Evolutionary conservation across 2,888 invertebrate species (phyloP).

Genomic region (Perizoma flavofasciatum): DNA sequence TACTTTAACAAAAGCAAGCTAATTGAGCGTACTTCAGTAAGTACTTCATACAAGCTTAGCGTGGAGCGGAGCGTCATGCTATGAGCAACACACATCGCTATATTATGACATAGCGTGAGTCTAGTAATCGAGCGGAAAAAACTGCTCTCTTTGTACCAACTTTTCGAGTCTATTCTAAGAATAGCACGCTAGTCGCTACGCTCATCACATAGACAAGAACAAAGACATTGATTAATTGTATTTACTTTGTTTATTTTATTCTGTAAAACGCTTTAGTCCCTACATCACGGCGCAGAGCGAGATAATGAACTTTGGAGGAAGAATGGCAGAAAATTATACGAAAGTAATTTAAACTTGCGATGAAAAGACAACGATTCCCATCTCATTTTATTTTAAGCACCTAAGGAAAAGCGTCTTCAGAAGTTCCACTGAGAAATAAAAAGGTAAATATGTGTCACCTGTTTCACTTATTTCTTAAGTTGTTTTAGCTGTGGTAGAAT

Average conservation of each 20-base stretch:
- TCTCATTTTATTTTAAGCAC: background rate
- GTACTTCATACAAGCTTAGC: slow-evolving; percentile 6
- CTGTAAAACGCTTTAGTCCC: slow-evolving; percentile 27
- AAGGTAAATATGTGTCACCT: background rate
- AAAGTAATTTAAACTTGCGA: slow-evolving; percentile 40
- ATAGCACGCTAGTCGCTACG: slow-evolving; percentile 4
- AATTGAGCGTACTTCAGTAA: slow-evolving; percentile 53
- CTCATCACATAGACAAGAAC: background rate
- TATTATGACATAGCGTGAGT: background rate
- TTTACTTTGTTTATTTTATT: slow-evolving; percentile 38
- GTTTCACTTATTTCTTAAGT: background rate
- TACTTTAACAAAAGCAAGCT: slow-evolving; percentile 58
- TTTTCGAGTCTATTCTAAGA: too few species aligned
- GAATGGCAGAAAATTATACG: slow-evolving; percentile 36
- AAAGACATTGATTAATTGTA: slow-evolving; percentile 66
- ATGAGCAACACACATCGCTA: too few species aligned
- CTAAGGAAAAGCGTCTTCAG: background rate
- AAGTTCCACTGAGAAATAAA: background rate
- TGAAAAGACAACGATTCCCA: slow-evolving; percentile 29
- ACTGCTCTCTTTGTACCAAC: background rate
- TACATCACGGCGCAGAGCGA: slow-evolving; percentile 21
- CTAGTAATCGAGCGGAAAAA: background rate
- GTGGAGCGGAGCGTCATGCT: slow-evolving; percentile 3
- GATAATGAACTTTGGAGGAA: slow-evolving; percentile 33
- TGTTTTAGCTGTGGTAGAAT: too few species aligned